These are phyloP conservation scores for Horisme vitalbata DNA, from an alignment of 2,888 invertebrate genomes.

Conservation along the genomic window DNA sequence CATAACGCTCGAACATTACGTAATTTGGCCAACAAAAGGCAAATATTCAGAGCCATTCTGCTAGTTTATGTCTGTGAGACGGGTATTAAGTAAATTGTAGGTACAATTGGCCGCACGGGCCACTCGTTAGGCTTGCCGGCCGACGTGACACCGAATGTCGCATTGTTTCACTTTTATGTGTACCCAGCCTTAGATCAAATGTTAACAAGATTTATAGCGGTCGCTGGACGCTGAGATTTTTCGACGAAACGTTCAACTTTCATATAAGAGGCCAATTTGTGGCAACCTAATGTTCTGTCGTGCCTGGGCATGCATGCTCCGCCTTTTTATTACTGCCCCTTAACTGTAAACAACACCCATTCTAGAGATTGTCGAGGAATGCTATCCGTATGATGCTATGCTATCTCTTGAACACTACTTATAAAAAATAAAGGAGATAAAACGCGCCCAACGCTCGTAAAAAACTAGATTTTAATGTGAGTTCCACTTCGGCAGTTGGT, in stretches of 20 bases:
- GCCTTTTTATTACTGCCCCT: slow-evolving; percentile 80
- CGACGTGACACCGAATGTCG: slow-evolving; percentile 73
- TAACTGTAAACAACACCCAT: slow-evolving; percentile 80
- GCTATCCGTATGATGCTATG: slow-evolving; percentile 54
- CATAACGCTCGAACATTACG: slow-evolving; percentile 67
- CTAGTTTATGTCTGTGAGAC: slow-evolving; percentile 73
- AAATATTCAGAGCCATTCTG: slow-evolving; percentile 67
- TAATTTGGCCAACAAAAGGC: slow-evolving; percentile 75
- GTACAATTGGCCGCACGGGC: slow-evolving; percentile 78
- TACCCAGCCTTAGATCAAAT: slow-evolving; percentile 74
- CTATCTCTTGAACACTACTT: slow-evolving; percentile 45
- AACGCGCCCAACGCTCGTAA: slow-evolving; percentile 43
- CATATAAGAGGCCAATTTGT: slow-evolving; percentile 79
- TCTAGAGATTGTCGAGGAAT: slow-evolving; percentile 57
- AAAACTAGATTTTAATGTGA: slow-evolving; percentile 38
- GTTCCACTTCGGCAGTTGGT: slow-evolving; percentile 29
- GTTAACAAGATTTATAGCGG: slow-evolving; percentile 76
- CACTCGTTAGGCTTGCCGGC: slow-evolving; percentile 66
- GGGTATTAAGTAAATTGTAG: slow-evolving; percentile 78
- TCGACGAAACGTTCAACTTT: slow-evolving; percentile 76
- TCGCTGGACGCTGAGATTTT: slow-evolving; percentile 65
- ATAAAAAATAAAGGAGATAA: slow-evolving; percentile 32
- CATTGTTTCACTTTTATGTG: slow-evolving; percentile 77
- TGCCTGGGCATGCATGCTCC: slow-evolving; percentile 72
- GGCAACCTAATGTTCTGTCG: slow-evolving; percentile 71